Evolutionary conservation across 2,888 invertebrate genomes (phyloP), one percentile per base, ranked within the genome.

Genomic region (Cataglyphis rosenhaueri): DNA sequence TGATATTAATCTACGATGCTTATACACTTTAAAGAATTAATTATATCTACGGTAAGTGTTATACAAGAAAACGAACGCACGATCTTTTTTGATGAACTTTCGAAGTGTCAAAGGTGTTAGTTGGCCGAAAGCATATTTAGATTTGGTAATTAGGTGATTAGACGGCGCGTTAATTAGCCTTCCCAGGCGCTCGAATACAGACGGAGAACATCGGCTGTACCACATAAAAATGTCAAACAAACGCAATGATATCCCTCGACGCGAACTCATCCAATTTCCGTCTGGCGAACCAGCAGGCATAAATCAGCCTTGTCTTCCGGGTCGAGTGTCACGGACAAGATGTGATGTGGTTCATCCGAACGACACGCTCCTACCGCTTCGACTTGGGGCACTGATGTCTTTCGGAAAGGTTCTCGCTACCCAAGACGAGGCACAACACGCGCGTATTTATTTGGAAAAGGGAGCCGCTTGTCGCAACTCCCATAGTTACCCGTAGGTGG

Each of bases 391-490:
- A 75, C 65, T 71, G 61, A 59, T 32, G 79, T 81, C 84, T 82
- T 86, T 83, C 73, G 68, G 25, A 41, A 61, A 68, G 25, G 25
- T 65, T 38, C 59, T n/a, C 76, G 61, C 52, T 64, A n/a, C 74
- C 59, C 44, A 41, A 75, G 61, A 78, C 59, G 68, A 41, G 62
- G 57, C 29, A 52, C 29, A 74, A 75, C 68, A 66, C 81, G 81
- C 83, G 87, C 87, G 88, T 91, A 86, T 91, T 91, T 89, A 84
- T 86, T 88, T 86, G 89, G 86, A 85, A 85, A 88, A 86, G 83
- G 81, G 86, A 91, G 79, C 86, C 85, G 85, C 71, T 75, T 79
- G 82, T 61, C 82, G 78, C 78, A 78, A 78, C 78, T 55, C 57
- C n/a, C 21, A 0, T 21, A 38, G 21, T 55, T 70, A 6, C 10